Base-by-base conservation (phyloP, 2,113 vertebrate genomes). In the Ovis canadensis region DNA sequence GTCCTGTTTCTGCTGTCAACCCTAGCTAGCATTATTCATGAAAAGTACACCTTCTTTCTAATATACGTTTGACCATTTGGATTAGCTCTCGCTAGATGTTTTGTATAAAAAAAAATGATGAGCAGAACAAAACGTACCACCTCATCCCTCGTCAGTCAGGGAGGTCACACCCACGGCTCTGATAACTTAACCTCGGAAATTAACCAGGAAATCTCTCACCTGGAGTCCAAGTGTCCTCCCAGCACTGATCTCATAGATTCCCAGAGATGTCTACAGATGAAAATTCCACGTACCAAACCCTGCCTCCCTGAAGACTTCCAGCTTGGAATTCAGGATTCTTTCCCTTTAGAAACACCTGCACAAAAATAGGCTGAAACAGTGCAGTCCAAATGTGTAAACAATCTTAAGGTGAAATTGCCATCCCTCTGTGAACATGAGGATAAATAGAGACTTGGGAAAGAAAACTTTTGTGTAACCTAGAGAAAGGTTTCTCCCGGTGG, bases 351-450 rank as follows among this genome's bases (percentile, higher is more conserved):
- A 36, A 21, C 14, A 31, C 21, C 11, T 0, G 0, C 21, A 19
- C n/a, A 31, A 3, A 31, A n/a, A 8, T 16, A 14, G 2, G 6
- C 11, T 8, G 62, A 5, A 50, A 6, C 27, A 21, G 6, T 14
- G 23, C 1, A 0, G 8, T 67, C 43, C 19, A 6, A 40, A 31
- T 6, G 14, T 25, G 12, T 10, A 2, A 21, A 4, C 27, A 55
- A 2, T 11, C 2, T 5, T 4, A 1, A 1, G n/a, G 48, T 3
- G 64, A 10, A 23, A 4, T 8, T 5, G 36, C 23, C 3, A 0
- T n/a, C 3, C 40, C 23, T 14, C 19, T 36, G 40, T 21, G 60
- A 19, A 2, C 1, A 0, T 40, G 14, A 3, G 5, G n/a, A 10
- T 33, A 0, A 10, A 27, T 11, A 2, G 13, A 36, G 16, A 15